Evolutionary conservation across 2,888 invertebrate genomes (phyloP).

Genomic region (Ochlodes sylvanus): DNA sequence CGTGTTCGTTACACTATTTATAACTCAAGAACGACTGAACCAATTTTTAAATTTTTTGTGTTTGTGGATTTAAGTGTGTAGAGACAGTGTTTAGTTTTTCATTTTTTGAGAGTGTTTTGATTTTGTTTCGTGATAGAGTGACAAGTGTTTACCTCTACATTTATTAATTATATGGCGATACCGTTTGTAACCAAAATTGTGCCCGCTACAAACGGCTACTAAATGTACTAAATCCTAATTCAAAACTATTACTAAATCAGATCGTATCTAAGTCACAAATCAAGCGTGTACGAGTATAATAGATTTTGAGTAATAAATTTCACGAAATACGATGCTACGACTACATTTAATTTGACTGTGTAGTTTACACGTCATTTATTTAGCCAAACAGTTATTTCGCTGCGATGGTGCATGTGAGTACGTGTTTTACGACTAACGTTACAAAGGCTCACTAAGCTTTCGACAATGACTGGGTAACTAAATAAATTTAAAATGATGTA

Average conservation of each 20-base stretch:
- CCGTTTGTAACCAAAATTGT: background rate
- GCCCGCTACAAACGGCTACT: background rate
- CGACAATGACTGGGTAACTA: background rate
- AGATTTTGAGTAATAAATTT: constrained; percentile 29
- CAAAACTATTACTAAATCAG: constrained; percentile 29
- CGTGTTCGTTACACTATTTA: background rate
- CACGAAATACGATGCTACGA: constrained; percentile 25
- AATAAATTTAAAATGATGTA: background rate
- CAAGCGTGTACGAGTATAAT: constrained; percentile 31
- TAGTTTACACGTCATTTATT: constrained; percentile 34
- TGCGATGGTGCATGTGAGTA: background rate
- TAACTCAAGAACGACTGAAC: too few species aligned
- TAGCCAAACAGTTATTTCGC: constrained; percentile 17
- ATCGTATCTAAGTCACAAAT: constrained; percentile 23
- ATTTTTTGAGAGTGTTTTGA: too few species aligned
- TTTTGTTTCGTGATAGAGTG: too few species aligned
- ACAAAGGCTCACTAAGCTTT: background rate
- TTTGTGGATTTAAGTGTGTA: too few species aligned
- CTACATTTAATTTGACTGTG: constrained; percentile 27
- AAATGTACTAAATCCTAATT: background rate
- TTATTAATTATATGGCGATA: too few species aligned
- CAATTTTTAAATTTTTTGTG: too few species aligned
- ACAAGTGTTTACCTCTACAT: too few species aligned
- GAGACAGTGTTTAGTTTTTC: too few species aligned
- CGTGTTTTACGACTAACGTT: constrained; percentile 4